These are phyloP conservation scores for Podiceps cristatus DNA, from an alignment of 2,113 vertebrate species.

Conservation along the genomic window DNA sequence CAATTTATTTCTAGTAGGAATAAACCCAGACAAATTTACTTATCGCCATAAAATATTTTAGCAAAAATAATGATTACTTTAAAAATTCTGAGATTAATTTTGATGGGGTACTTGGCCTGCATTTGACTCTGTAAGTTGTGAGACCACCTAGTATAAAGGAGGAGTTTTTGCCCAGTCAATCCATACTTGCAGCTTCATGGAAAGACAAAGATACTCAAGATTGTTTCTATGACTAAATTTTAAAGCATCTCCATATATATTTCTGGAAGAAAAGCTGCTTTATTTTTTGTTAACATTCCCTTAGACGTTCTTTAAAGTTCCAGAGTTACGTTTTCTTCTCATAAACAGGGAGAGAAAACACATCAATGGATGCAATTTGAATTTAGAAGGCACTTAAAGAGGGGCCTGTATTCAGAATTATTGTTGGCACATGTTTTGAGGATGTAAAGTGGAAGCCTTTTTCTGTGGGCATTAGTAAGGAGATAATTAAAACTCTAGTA, in stretches of 20 bases:
- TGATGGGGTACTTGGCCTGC: not conserved
- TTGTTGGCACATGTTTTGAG: conserved; percentile 47
- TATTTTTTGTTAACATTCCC: not conserved
- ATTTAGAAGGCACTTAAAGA: conserved; percentile 54
- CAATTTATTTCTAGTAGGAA: not conserved
- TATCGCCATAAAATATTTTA: not conserved
- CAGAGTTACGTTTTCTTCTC: conserved; percentile 38
- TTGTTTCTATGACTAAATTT: not conserved
- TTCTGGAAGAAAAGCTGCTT: not conserved
- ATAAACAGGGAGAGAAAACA: not conserved
- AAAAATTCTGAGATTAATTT: not conserved
- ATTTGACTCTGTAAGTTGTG: not conserved
- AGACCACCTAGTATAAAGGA: not conserved
- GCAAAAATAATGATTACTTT: not conserved
- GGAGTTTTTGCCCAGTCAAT: not conserved
- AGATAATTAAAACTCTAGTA: conserved; percentile 58
- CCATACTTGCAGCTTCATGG: not conserved
- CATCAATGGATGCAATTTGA: conserved; percentile 61
- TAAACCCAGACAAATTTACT: not conserved
- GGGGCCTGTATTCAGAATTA: not conserved
- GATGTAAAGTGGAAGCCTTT: conserved; percentile 32
- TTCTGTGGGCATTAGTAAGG: conserved; percentile 24
- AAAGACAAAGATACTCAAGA: not conserved
- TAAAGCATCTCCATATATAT: not conserved
- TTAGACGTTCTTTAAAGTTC: not conserved